Evolutionary conservation across 2,888 invertebrate species (phyloP).

Genomic region (Apodemia hepburni): DNA sequence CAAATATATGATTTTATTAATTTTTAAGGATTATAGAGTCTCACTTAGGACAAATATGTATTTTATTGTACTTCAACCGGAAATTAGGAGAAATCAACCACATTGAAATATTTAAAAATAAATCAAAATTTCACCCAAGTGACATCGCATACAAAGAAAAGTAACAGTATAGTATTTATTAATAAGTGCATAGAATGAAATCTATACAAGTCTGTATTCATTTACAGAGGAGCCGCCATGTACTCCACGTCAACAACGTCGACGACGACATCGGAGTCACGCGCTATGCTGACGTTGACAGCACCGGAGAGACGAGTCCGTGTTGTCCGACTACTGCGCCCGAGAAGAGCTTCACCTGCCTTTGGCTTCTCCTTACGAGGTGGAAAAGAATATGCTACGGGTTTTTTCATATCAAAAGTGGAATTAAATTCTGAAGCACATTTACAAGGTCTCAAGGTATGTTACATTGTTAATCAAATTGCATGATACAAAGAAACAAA

Average conservation of each 20-base stretch:
- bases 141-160: too few species aligned
- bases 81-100: too few species aligned
- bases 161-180: too few species aligned
- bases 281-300: constrained; percentile 38
- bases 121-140: too few species aligned
- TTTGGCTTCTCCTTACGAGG: constrained; percentile 92
- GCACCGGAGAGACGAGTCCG: constrained; percentile 60
- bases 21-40: too few species aligned
- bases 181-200: too few species aligned
- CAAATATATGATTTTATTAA: too few species aligned
- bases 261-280: constrained; percentile 59
- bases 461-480: background rate
- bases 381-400: constrained; percentile 94
- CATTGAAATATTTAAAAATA: too few species aligned
- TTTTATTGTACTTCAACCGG: too few species aligned
- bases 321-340: constrained; percentile 63
- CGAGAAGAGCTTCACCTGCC: constrained; percentile 76
- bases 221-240: constrained; percentile 46
- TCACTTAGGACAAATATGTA: too few species aligned
- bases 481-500: too few species aligned
- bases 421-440: constrained; percentile 93
- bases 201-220: background rate
- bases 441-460: constrained; percentile 91
- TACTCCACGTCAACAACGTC: constrained; percentile 59
- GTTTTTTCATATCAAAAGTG: constrained; percentile 94